Conservation (phyloP, 1,140 invertebrate genomes). For the Maconellicoccus hirsutus region DNA sequence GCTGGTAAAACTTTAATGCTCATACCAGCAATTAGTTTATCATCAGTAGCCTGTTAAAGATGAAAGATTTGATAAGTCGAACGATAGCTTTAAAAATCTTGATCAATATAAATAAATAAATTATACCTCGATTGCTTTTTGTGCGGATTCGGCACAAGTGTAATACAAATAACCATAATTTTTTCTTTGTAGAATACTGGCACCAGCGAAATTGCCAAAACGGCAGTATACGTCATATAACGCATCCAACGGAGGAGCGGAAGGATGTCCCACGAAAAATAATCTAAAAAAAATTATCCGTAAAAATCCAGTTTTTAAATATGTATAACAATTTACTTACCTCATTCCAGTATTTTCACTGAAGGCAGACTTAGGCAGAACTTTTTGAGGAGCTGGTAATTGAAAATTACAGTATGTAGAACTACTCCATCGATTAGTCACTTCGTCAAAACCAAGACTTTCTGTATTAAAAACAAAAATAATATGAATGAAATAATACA, state of each 20-base stretch:
- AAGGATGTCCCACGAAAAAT: slow-evolving; percentile 65
- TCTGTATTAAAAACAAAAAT: neutral
- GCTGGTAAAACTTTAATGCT: neutral
- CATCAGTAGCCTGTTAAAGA: neutral
- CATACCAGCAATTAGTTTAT: neutral
- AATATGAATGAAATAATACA: no score
- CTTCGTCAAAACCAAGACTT: neutral
- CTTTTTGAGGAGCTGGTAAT: neutral
- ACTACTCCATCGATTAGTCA: neutral
- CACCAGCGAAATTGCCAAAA: slow-evolving; percentile 83
- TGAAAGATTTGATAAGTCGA: neutral
- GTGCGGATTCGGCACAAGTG: slow-evolving; percentile 60
- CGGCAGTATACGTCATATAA: slow-evolving; percentile 79
- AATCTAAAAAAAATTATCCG: slow-evolving; percentile 36
- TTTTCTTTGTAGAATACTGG: slow-evolving; percentile 75
- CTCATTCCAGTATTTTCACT: slow-evolving; percentile 36
- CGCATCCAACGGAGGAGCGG: slow-evolving; percentile 62
- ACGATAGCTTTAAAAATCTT: no score
- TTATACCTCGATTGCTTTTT: slow-evolving; percentile 45
- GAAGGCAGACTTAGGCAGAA: neutral
- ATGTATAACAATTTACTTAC: slow-evolving; percentile 32
- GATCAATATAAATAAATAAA: no score
- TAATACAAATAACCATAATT: slow-evolving; percentile 88
- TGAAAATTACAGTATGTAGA: neutral
- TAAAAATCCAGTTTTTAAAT: neutral